A percentile compares a stretch with the other conserved stretches of the same genome.
Conservation (phyloP, 2,888 invertebrate genomes). For the Ichneumon xanthorius region DNA sequence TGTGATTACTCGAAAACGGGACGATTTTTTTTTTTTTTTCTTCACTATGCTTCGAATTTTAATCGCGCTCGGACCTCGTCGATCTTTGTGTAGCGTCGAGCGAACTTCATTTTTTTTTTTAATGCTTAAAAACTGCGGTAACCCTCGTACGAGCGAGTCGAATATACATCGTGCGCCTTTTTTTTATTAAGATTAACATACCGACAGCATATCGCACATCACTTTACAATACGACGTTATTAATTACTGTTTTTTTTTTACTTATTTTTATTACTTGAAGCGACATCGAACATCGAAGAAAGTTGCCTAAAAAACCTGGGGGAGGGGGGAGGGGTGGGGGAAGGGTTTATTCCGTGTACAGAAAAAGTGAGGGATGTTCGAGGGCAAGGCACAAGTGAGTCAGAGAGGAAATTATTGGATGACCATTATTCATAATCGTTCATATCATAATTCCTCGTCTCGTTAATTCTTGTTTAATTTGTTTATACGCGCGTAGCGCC, state of each 20-base stretch:
- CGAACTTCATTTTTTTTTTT: slow-evolving; percentile 37
- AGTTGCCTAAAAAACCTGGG: slow-evolving; percentile 69
- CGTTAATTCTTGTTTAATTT: slow-evolving; percentile 55
- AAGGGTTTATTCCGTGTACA: slow-evolving; percentile 53
- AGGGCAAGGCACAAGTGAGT: slow-evolving; percentile 83
- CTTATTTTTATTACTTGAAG: slow-evolving; percentile 72
- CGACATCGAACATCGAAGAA: slow-evolving; percentile 81
- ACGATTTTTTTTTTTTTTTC: slow-evolving; percentile 37
- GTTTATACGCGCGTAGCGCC: slow-evolving; percentile 45
- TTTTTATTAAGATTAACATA: slow-evolving; percentile 27
- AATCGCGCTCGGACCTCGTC: slow-evolving; percentile 21
- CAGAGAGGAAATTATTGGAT: slow-evolving; percentile 75
- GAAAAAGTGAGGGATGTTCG: slow-evolving; percentile 75
- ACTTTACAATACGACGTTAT: slow-evolving; percentile 45
- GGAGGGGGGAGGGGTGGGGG: slow-evolving; percentile 13
- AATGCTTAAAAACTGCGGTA: slow-evolving; percentile 64
- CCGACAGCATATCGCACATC: slow-evolving; percentile 37
- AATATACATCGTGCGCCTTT: slow-evolving; percentile 60
- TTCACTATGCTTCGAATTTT: slow-evolving; percentile 3
- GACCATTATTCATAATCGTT: slow-evolving; percentile 53
- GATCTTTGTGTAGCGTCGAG: slow-evolving; percentile 20
- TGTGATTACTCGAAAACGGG: slow-evolving; percentile 38
- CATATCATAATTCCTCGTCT: slow-evolving; percentile 56
- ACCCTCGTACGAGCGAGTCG: slow-evolving; percentile 49
- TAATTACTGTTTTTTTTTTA: slow-evolving; percentile 20